Base-by-base conservation (phyloP, 2,888 invertebrate genomes). In the Ditylenchus weischeri region DNA sequence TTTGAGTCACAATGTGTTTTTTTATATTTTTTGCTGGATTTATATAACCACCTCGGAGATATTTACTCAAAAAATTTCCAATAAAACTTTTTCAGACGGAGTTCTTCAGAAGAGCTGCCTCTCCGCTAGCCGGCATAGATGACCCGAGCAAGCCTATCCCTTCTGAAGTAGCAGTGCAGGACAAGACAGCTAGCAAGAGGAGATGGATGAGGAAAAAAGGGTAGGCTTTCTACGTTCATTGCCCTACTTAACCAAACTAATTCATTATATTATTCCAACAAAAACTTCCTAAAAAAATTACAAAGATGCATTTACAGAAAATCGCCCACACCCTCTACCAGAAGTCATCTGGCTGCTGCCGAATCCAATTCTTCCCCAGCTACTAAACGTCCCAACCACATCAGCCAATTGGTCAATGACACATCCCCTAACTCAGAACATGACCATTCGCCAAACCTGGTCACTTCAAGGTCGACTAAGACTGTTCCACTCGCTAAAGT, bases 381-480 rank as follows among this genome's bases (percentile, higher is more conserved):
- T 10, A 13, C 54, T 2, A 21, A 21, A 13, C 18, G 29, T 60
- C 60, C 21, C 36, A 38, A 54, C 57, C 23, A 23, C 2, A 6
- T 29, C 13, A 8, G 29, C 29, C 29, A 29, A 29, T 5, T 29
- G 29, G 29, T 23, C 21, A 62, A 38, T 48, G 48, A 62, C 36
- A 5, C 43, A 59, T 29, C 35, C 1, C 23, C 29, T 10, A 59
- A 21, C 23, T 36, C 59, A 2, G 59, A 59, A 29, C n/a, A 29
- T 38, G 8, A 47, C 19, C 62, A 62, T 21, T 62, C 7, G 8
- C 62, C 43, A 29, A 38, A 3, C 47, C n/a, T 62, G 47, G 47
- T 62, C 2, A 47, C 43, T 21, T 66, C 66, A 35, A 57, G 62
- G 11, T 60, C 57, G 23, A 70, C 70, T 11, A 68, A 71, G 21